A percentile compares a stretch with the other conserved stretches of the same genome.
Evolutionary conservation across 35 echinoderm and acorn worm species (phyloP).

Genomic region (Strongylocentrotus purpuratus): DNA sequence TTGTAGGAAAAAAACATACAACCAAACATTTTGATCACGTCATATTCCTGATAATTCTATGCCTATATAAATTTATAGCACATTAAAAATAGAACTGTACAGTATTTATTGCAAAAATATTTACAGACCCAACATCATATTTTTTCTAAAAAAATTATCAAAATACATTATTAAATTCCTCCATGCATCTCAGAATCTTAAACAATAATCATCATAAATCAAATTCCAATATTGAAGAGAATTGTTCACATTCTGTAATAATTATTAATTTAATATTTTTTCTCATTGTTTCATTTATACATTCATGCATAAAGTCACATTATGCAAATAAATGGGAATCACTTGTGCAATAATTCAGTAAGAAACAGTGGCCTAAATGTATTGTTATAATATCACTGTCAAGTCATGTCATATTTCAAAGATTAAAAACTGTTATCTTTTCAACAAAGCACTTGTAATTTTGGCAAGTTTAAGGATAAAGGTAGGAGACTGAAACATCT

Average conservation of each 20-base stretch:
- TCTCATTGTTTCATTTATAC: no score
- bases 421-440: not conserved
- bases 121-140: not conserved
- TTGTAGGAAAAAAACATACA: not conserved
- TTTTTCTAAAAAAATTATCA: not conserved
- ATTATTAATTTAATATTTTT: not conserved
- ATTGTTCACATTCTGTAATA: not conserved
- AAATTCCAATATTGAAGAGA: not conserved
- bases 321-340: not conserved
- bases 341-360: not conserved
- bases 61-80: not conserved
- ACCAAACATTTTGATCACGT: not conserved
- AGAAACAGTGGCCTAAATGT: not conserved
- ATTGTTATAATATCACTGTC: not conserved
- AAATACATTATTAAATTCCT: not conserved
- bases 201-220: not conserved
- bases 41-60: not conserved
- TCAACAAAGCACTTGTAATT: not conserved
- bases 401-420: not conserved
- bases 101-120: constrained; percentile 38
- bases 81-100: constrained; percentile 30
- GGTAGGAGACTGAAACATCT: not conserved
- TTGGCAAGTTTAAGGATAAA: not conserved
- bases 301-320: not conserved
- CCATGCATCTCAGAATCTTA: not conserved